Conservation (phyloP, 2,888 invertebrate species). For the Napeogenes inachia region DNA sequence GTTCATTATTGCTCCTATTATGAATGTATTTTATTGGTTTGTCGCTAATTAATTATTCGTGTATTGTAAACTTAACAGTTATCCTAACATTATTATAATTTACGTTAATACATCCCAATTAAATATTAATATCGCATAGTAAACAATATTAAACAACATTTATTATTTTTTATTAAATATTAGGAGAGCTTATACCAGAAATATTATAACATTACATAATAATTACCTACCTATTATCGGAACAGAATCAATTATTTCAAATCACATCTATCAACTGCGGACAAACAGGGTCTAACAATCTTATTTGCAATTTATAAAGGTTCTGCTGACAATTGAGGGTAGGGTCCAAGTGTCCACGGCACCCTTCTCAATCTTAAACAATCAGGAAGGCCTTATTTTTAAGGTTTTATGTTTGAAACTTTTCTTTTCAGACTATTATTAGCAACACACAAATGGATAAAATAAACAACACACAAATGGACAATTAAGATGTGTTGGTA, state of each 20-base stretch:
- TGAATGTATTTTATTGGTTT: no score
- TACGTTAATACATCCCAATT: no score
- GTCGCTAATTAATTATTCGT: no score
- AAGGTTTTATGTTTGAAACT: slow-evolving; percentile 16
- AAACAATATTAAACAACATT: no score
- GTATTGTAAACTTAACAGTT: no score
- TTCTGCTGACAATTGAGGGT: slow-evolving; percentile 26
- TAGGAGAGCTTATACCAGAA: no score
- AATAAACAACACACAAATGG: background rate
- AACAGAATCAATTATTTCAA: background rate
- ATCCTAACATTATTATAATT: no score
- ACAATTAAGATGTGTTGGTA: no score
- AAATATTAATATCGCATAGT: no score
- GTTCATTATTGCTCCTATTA: no score
- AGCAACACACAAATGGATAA: background rate
- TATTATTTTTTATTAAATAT: no score
- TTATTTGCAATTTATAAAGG: slow-evolving; percentile 51
- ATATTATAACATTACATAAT: no score
- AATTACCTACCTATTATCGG: background rate
- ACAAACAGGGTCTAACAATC: slow-evolving; percentile 42
- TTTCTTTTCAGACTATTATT: background rate
- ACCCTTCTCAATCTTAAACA: slow-evolving; percentile 32
- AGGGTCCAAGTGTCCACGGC: slow-evolving; percentile 19
- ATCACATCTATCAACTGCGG: slow-evolving; percentile 38
- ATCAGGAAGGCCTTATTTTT: slow-evolving; percentile 22